Evolutionary conservation across 2,113 vertebrate genomes (phyloP), one percentile per base, ranked within the genome.

Genomic region (Crocuta crocuta): DNA sequence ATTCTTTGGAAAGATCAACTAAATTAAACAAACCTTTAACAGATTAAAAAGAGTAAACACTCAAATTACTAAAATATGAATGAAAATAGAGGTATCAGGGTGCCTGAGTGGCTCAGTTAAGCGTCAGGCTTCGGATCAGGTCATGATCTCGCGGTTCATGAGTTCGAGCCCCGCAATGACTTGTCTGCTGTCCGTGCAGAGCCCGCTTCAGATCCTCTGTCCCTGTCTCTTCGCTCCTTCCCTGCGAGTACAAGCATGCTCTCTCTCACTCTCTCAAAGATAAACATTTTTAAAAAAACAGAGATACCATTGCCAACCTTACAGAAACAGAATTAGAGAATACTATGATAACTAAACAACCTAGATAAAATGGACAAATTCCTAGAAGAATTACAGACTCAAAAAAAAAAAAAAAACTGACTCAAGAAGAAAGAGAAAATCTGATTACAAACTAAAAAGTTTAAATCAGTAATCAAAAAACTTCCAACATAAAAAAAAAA

Each of bases 351-450:
- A 81, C 35, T 19, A 71, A 21, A 45, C 43, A 82, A 92, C 13
- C 65, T 43, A 71, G 45, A 43, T 4, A 2, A 74, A 83, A 53
- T 10, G 33, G 43, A 39, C 24, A 43, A 82, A 74, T 73, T 74
- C 70, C n/a, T 68, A 84, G 28, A 68, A 58, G 74, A 4, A 65
- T 10, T 10, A 48, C 26, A 89, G 66, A 82, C 33, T 65, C 65
- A 26, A 83, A 65, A 94, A 55, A 76, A 82, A 92, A 26, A 74
- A 66, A 94, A 76, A 82, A 92, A 43, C 33, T 82, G 45, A 89
- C 21, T 74, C 55, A 61, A 70, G 35, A 94, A 74, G 5, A 95
- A 76, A 68, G 1, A 61, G 71, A 91, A 91, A 70, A 70, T 70
- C 39, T 85, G 80, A 91, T 61, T 48, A 91, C 4, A 24, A 84